Conservation (phyloP, 1,140 invertebrate species). For the Hirudo medicinalis region DNA sequence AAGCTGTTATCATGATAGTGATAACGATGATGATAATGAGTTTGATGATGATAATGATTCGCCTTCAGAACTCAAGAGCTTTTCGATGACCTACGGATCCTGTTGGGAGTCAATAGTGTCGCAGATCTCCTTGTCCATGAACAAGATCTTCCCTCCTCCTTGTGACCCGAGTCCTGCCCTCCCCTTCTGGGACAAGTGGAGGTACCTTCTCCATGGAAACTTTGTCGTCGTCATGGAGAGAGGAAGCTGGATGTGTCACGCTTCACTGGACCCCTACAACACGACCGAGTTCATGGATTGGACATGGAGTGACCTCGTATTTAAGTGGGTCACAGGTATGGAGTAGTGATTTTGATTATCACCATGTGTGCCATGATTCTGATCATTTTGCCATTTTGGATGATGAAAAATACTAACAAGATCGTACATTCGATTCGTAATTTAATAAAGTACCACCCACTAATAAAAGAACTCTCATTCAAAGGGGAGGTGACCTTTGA, state of each 20-base stretch:
- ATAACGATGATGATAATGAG: no score
- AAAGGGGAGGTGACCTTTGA: slow-evolving; percentile 67
- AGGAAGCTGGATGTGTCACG: slow-evolving; percentile 75
- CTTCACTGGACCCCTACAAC: slow-evolving; percentile 92
- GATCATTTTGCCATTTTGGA: no score
- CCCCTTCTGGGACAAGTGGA: slow-evolving; percentile 90
- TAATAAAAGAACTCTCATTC: slow-evolving; percentile 29
- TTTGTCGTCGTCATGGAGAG: slow-evolving; percentile 71
- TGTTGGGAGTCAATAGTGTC: slow-evolving; percentile 97
- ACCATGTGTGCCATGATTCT: no score
- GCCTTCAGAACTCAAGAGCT: slow-evolving; percentile 59
- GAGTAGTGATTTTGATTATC: not conserved
- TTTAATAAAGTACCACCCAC: no score
- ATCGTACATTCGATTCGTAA: no score
- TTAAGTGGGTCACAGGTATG: slow-evolving; percentile 87
- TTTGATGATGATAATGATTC: no score
- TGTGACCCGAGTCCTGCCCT: slow-evolving; percentile 81
- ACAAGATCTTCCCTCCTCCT: slow-evolving; percentile 68
- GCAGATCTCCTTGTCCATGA: slow-evolving; percentile 72
- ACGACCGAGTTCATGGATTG: slow-evolving; percentile 94
- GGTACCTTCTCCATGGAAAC: slow-evolving; percentile 78
- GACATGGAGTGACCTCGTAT: slow-evolving; percentile 77
- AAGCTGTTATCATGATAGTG: no score
- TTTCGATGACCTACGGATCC: slow-evolving; percentile 82
- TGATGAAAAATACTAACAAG: no score